Conservation (phyloP, 2,113 vertebrate species). For the Rhombomys opimus region DNA sequence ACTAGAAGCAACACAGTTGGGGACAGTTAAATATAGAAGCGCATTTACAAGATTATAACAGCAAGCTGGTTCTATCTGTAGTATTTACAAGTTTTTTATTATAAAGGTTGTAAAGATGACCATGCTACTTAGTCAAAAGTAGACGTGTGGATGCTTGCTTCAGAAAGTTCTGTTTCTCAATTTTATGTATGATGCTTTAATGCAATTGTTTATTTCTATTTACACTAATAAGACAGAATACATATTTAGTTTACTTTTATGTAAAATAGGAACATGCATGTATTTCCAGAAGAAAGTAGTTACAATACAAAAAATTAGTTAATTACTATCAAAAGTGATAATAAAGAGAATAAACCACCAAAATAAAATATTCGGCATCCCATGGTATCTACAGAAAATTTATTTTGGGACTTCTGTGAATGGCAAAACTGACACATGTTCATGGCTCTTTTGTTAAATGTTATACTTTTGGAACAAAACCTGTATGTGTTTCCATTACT, state of each 20-base stretch:
- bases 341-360: background rate
- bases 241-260: background rate
- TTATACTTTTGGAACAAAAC: background rate
- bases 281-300: background rate
- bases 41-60: background rate
- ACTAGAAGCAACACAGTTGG: background rate
- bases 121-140: background rate
- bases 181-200: background rate
- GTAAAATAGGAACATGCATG: background rate
- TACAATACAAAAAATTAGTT: background rate
- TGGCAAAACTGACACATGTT: background rate
- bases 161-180: background rate
- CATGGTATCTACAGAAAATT: no score
- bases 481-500: background rate
- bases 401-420: background rate
- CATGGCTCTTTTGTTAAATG: background rate
- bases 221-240: background rate
- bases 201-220: background rate
- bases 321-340: background rate
- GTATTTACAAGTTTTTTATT: constrained; percentile 24
- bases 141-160: background rate
- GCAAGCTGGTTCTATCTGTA: background rate
- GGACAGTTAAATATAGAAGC: constrained; percentile 6
- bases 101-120: background rate
- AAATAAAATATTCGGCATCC: background rate